Evolutionary conservation across 1,140 invertebrate genomes (phyloP), one percentile per base, ranked within the genome.

Genomic region (Chelonus insularis): DNA sequence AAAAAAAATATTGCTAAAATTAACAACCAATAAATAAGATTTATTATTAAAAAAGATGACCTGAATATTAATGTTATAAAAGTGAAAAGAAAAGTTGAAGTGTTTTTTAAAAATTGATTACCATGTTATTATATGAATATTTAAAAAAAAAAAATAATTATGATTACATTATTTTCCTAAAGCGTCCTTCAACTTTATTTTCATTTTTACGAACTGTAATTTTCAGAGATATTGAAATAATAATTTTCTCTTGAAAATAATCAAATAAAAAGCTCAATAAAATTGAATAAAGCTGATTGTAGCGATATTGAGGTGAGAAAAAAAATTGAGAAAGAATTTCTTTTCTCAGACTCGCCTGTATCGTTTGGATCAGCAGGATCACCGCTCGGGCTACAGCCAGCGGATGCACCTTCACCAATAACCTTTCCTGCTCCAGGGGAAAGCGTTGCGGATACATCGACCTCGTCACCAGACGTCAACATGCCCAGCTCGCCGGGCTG

Each of bases 391-490:
- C 72, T 76, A 67, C 77, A 75, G 72, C 69, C 75, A 69, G 69
- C 78, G 75, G 78, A 79, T 67, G 75, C 75, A 64, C 76, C 79
- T 69, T 79, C 79, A 78, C 79, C 79, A 64, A 75, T 81, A 77
- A 81, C 79, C 72, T 81, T 81, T 79, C 75, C 77, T 78, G 75
- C 78, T 75, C 73, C 86, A 91, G 89, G 89, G 81, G 92, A 93
- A 85, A 93, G 91, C 78, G 89, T 93, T 82, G 91, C 91, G 73
- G 93, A 94, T 81, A 92, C 92, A 72, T 93, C 90, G 81, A 92
- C 90, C 72, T 92, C 91, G 71, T 93, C 91, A 72, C 91, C 91
- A 73, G 91, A 93, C 80, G 86, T 91, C 62, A 86, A 89, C 74
- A 89, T 89, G 78, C 89, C 88, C 72, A 77, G 85, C 74, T 91